Evolutionary conservation across 2,113 vertebrate species (phyloP), one percentile per base, ranked within the genome.

Genomic region (Alligator mississippiensis): DNA sequence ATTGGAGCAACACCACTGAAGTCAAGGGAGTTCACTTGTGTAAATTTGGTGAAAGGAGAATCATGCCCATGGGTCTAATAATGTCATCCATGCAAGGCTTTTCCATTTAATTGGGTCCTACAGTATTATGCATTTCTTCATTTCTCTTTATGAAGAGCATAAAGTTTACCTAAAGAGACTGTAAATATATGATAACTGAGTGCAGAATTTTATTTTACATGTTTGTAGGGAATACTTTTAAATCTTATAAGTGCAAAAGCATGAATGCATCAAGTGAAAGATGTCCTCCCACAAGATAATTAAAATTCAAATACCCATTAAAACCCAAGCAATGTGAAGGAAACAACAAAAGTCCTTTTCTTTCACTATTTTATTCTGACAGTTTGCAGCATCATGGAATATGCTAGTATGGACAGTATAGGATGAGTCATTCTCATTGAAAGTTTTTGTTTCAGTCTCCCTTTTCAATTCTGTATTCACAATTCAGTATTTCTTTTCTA

Each of bases 391-490:
- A 94, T 75, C 76, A 68, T 30, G 27, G 84, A 90, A 76, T 90
- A 85, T 93, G 92, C 79, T 95, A 86, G 95, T 92, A 59, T 76
- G 83, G 89, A 91, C 62, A 34, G 85, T 86, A 94, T 5, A 62
- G 64, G 86, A 92, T 95, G 90, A 96, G 79, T 97, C 94, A 96
- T 62, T 92, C 54, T 72, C 17, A 12, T 80, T 88, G 86, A 95
- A 83, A 96, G 54, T 93, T 94, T 88, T 90, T 97, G 80, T 72
- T 70, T 63, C 60, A 30, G 6, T 80, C 77, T 93, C 59, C 78
- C 58, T 90, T 96, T 95, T 90, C 47, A 92, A 80, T 47, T 47
- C 47, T 47, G 82, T 74, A 72, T 97, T 92, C 74, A 84, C 63
- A 79, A 85, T 80, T 93, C 90, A 90, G 28, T 92, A 87, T 64